Base-by-base conservation (phyloP, 2,797 vertebrate genomes). In the Gymnoscopelus braueri region DNA sequence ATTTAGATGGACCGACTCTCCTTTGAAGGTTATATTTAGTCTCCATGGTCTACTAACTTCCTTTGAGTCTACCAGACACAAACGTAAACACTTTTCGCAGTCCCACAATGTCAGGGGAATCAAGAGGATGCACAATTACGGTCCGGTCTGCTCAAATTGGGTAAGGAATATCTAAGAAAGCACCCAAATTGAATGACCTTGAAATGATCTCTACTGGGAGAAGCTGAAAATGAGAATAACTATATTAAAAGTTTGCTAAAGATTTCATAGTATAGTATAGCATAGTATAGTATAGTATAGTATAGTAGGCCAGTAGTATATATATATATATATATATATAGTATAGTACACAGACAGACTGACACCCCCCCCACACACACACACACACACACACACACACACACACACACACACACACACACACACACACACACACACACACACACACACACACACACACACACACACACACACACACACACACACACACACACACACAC, bases 11-110 rank as follows among this genome's bases (percentile, higher is more conserved):
- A 69, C 74, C 64, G 54, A 61, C 54, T 48, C 72, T 57, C 60
- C 74, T 89, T 89, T 67, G 71, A 88, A 89, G 83, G 78, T 81
- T 88, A 87, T 71, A 87, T 87, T 88, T 77, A 71, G 75, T 67
- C 79, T 83, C 66, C 77, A 79, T 69, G 84, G 85, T 90, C 90
- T 87, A 82, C 80, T 86, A 71, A 81, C 80, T 87, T 78, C 72
- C 72, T 92, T 88, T 80, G 86, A 85, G 82, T 74, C 81, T 64
- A 63, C 69, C 71, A 73, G 77, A 85, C 84, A 81, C 76, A 81
- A 80, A 84, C 81, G 86, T 85, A 77, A 83, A 87, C 74, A 74
- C 84, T 80, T 69, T 82, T 84, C 67, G 62, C 61, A 84, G 70
- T 59, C 62, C 60, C 75, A 83, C 72, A 84, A 77, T 82, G 69